phyloP scores from a whole-genome alignment of 2,888 invertebrate species.

The Pristionchus entomophagus region DNA sequence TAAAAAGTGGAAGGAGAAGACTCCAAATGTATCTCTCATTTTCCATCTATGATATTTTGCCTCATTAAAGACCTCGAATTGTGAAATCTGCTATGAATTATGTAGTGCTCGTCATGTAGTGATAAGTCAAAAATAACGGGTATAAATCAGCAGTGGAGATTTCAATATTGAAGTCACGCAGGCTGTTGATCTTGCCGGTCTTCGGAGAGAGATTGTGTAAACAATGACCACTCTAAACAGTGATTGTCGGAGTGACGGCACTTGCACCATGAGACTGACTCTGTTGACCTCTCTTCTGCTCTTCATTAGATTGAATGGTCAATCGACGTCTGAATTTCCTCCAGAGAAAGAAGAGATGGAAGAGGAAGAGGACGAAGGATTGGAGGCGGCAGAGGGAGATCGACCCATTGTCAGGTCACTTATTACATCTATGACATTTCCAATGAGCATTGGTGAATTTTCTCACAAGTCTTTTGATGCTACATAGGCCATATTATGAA shows the following conservation, averaged over 20 bases:
- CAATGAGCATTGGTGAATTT: too few species aligned
- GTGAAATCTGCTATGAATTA: too few species aligned
- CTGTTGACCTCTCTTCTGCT: background rate
- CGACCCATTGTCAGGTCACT: background rate
- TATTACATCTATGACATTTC: background rate
- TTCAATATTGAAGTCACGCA: too few species aligned
- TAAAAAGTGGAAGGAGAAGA: background rate
- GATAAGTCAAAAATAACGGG: background rate
- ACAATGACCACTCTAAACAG: background rate
- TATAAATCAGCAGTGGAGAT: too few species aligned
- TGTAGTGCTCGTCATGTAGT: background rate
- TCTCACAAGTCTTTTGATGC: too few species aligned
- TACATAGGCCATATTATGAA: too few species aligned
- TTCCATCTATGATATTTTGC: background rate
- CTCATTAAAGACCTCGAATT: too few species aligned
- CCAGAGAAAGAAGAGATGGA: background rate
- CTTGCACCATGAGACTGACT: background rate
- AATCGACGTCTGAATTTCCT: conserved; percentile 9
- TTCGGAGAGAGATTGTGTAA: background rate
- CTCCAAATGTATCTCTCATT: background rate
- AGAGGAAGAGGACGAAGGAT: background rate
- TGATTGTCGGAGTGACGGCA: background rate
- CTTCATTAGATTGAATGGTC: background rate
- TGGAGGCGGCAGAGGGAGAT: background rate
- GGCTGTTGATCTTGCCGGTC: background rate